Evolutionary conservation across 2,797 vertebrate species (phyloP).

Genomic region (Sebastes jordani): DNA sequence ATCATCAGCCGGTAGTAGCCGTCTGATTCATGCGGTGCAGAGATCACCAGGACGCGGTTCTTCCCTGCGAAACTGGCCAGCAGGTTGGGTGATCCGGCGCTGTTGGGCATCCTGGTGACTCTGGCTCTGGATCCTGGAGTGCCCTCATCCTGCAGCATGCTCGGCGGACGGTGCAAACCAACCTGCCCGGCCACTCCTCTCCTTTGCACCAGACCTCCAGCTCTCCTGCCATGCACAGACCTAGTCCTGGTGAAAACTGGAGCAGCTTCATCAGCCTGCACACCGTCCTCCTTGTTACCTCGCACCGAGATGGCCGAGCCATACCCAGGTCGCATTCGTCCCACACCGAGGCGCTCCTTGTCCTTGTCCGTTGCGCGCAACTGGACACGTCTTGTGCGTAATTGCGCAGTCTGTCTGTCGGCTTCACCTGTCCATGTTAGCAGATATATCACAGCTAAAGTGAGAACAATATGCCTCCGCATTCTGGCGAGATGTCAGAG

Average conservation of each 20-base stretch:
- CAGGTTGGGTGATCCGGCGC: slow-evolving; percentile 90
- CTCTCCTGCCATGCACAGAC: slow-evolving; percentile 21
- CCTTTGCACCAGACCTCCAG: slow-evolving; percentile 32
- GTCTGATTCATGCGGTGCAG: slow-evolving; percentile 93
- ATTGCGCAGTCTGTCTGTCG: slow-evolving; percentile 59
- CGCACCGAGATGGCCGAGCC: slow-evolving; percentile 60
- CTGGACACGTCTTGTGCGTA: slow-evolving; percentile 54
- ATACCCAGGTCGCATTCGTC: slow-evolving; percentile 33
- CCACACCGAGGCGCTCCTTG: slow-evolving; percentile 18
- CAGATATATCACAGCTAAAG: slow-evolving; percentile 79
- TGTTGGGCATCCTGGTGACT: slow-evolving; percentile 82
- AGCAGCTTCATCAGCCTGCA: slow-evolving; percentile 64
- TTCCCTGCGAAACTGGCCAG: slow-evolving; percentile 95
- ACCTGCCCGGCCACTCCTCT: slow-evolving; percentile 55
- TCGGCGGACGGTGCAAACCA: slow-evolving; percentile 39
- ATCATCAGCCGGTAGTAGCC: slow-evolving; percentile 98
- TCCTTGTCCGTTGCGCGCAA: slow-evolving; percentile 47
- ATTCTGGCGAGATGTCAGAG: slow-evolving; percentile 71
- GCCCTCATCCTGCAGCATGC: slow-evolving; percentile 86
- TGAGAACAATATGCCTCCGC: slow-evolving; percentile 79
- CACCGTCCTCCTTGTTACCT: slow-evolving; percentile 54
- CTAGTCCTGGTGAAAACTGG: not conserved
- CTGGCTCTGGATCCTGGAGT: slow-evolving; percentile 78
- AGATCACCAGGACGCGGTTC: slow-evolving; percentile 93
- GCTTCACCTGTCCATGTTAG: slow-evolving; percentile 82